Conservation (phyloP, 2,113 vertebrate species). For the Nannospalax galili region DNA sequence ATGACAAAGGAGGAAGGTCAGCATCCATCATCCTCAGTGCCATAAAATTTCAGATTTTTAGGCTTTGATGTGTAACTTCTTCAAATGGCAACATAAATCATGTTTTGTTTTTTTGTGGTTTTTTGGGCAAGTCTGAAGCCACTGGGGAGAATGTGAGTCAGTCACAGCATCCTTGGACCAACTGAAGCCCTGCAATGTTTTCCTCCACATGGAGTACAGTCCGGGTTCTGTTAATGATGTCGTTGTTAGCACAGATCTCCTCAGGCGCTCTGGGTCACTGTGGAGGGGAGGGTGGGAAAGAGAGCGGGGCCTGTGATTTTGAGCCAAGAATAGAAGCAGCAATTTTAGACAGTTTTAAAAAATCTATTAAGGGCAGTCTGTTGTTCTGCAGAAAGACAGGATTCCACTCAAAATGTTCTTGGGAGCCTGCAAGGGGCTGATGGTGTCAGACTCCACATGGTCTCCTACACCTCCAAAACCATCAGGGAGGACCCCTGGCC, state of each 20-base stretch:
- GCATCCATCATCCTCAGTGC: slow-evolving; percentile 3
- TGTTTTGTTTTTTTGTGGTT: neutral
- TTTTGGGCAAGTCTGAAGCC: neutral
- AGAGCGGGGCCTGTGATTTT: slow-evolving; percentile 70
- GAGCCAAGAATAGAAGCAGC: slow-evolving; percentile 77
- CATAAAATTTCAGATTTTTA: neutral
- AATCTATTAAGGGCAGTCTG: slow-evolving; percentile 53
- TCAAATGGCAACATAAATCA: slow-evolving; percentile 58
- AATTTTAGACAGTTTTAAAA: slow-evolving; percentile 76
- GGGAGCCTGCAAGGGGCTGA: neutral
- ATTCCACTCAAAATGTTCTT: neutral
- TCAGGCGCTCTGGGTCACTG: slow-evolving; percentile 24
- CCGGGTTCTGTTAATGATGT: slow-evolving; percentile 46
- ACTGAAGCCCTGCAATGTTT: slow-evolving; percentile 35
- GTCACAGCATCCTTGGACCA: slow-evolving; percentile 35
- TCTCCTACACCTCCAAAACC: neutral
- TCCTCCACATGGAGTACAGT: neutral
- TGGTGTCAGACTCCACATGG: neutral
- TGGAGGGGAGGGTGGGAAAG: slow-evolving; percentile 6
- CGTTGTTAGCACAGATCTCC: slow-evolving; percentile 47
- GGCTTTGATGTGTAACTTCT: slow-evolving; percentile 63
- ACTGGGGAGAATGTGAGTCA: slow-evolving; percentile 1
- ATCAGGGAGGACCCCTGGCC: neutral
- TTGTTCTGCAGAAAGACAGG: slow-evolving; percentile 34
- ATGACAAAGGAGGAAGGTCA: neutral